phyloP scores from a whole-genome alignment of 2,888 invertebrate species.

The Leptopilina syphax region DNA sequence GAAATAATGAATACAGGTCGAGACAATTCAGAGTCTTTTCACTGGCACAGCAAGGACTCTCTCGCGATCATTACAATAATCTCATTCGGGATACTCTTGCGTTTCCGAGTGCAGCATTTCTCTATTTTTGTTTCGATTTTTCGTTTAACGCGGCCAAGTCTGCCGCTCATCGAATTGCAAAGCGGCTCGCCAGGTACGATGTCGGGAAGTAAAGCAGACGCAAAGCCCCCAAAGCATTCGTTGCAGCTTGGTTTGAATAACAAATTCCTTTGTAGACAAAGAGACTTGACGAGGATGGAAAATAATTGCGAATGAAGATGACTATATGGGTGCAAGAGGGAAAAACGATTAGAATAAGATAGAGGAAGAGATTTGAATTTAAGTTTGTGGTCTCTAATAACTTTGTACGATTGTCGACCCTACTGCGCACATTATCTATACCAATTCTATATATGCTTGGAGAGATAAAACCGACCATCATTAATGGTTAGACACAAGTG shows the following conservation, averaged over 20 bases:
- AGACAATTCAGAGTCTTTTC: conserved; percentile 25
- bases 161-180: conserved; percentile 55
- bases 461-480: conserved; percentile 60
- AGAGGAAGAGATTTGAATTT: conserved; percentile 43
- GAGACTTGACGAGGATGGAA: conserved; percentile 42
- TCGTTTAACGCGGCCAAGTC: conserved; percentile 43
- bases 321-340: conserved; percentile 27
- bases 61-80: conserved; percentile 38
- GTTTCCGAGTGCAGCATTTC: conserved; percentile 25
- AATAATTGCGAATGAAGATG: conserved; percentile 52
- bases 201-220: conserved; percentile 40
- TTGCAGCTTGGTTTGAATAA: conserved; percentile 53
- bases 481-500: conserved; percentile 65
- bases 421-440: conserved; percentile 50
- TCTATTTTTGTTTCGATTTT: conserved; percentile 43
- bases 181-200: conserved; percentile 42
- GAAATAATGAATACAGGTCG: conserved; percentile 19
- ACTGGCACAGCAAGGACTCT: conserved; percentile 9
- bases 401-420: conserved; percentile 52
- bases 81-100: conserved; percentile 35
- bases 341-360: conserved; percentile 43
- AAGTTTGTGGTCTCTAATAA: conserved; percentile 49
- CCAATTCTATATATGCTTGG: conserved; percentile 56
- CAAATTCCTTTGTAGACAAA: conserved; percentile 49
- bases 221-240: conserved; percentile 38